These are phyloP conservation scores for Colletes latitarsis DNA, from an alignment of 1,140 invertebrate genomes.

Conservation along the genomic window DNA sequence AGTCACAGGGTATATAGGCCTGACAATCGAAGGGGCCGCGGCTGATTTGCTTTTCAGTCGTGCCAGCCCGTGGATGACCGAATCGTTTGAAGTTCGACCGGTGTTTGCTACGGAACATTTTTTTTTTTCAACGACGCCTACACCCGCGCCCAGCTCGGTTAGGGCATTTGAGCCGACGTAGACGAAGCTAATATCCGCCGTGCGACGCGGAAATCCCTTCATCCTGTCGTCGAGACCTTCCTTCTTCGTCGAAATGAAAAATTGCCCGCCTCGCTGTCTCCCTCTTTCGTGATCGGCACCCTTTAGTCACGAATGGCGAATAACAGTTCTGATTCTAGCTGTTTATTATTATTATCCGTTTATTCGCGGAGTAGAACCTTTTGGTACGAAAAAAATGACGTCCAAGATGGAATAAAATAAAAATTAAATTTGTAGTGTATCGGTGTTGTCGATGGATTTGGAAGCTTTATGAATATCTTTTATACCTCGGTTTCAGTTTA, in stretches of 20 bases:
- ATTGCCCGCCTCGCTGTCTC: background rate
- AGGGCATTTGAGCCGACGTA: background rate
- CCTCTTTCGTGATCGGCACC: background rate
- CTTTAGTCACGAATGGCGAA: too few species aligned
- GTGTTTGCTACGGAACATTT: conserved; percentile 4
- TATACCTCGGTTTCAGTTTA: too few species aligned
- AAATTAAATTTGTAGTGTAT: too few species aligned
- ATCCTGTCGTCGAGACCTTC: too few species aligned
- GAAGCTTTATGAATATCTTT: too few species aligned
- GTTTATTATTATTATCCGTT: too few species aligned
- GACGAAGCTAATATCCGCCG: conserved; percentile 30
- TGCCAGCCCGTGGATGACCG: background rate
- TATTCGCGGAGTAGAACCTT: too few species aligned
- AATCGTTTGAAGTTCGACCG: conserved; percentile 24
- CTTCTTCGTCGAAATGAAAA: background rate
- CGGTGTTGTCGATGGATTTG: too few species aligned
- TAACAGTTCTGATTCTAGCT: too few species aligned
- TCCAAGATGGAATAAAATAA: too few species aligned
- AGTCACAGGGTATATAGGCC: background rate
- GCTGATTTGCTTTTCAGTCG: conserved; percentile 21
- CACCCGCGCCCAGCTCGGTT: background rate
- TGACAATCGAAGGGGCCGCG: background rate
- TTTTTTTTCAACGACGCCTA: background rate
- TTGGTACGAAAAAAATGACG: too few species aligned
- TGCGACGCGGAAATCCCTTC: background rate